These are phyloP conservation scores for Nannospalax galili DNA, from an alignment of 2,113 vertebrate genomes.

Conservation along the genomic window DNA sequence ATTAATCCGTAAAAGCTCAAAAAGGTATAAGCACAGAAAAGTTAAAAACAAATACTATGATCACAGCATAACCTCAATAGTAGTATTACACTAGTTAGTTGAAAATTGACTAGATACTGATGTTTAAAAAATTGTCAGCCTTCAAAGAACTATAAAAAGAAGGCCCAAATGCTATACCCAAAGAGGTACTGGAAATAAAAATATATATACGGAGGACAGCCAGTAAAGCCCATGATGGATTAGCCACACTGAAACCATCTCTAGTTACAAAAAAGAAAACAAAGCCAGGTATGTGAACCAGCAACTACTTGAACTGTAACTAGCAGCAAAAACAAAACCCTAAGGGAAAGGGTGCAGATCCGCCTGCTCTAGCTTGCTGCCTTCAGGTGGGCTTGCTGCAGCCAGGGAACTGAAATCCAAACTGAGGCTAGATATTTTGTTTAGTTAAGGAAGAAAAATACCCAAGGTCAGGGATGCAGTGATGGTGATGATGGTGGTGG, in stretches of 20 bases:
- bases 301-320: not conserved
- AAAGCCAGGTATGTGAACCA: not conserved
- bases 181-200: constrained; percentile 16
- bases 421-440: not conserved
- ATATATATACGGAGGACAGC: not conserved
- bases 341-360: not conserved
- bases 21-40: too few relatives aligned
- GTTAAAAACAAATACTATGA: not conserved
- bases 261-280: not conserved
- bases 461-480: too few relatives aligned
- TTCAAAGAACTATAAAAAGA: not conserved
- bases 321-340: not conserved
- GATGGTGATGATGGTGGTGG: too few relatives aligned
- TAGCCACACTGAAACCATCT: not conserved
- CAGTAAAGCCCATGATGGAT: not conserved
- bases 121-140: constrained; percentile 6
- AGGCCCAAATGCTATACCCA: not conserved
- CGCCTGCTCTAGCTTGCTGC: not conserved
- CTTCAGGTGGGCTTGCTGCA: not conserved
- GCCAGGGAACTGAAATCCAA: not conserved
- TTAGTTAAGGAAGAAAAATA: not conserved
- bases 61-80: not conserved
- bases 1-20: constrained; percentile 56
- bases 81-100: constrained; percentile 17
- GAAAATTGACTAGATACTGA: constrained; percentile 19